Evolutionary conservation across 2,888 invertebrate species (phyloP).

Genomic region (Ichneumon xanthorius): DNA sequence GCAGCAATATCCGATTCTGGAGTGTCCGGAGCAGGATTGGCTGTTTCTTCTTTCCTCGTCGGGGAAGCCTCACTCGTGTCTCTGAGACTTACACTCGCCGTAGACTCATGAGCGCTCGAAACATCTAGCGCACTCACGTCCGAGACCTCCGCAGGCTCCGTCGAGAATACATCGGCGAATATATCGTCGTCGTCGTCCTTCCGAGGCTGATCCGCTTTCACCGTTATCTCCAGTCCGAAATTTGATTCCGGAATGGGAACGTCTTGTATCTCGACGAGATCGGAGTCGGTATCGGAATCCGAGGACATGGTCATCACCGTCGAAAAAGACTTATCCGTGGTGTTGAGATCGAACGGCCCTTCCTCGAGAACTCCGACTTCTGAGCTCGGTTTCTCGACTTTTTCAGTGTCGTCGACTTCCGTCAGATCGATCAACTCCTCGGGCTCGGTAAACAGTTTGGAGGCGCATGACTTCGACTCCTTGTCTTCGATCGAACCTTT

Average conservation of each 20-base stretch:
- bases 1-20: conserved; percentile 4
- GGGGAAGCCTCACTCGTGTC: conserved; percentile 10
- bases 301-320: conserved; percentile 30
- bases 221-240: conserved; percentile 81
- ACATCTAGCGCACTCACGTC: conserved; percentile 31
- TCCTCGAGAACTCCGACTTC: not conserved
- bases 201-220: conserved; percentile 78
- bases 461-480: conserved; percentile 42
- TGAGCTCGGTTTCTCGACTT: not conserved
- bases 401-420: conserved; percentile 43
- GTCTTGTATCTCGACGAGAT: conserved; percentile 84
- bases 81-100: conserved; percentile 22
- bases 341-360: not conserved
- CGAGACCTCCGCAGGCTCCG: conserved; percentile 57
- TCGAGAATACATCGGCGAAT: conserved; percentile 90
- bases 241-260: conserved; percentile 70
- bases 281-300: conserved; percentile 83
- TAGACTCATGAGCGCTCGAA: conserved; percentile 29
- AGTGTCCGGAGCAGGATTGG: not conserved
- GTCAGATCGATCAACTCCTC: conserved; percentile 65
- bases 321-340: conserved; percentile 4
- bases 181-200: conserved; percentile 87
- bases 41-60: conserved; percentile 10
- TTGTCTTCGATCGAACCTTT: conserved; percentile 16
- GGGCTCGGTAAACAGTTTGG: conserved; percentile 57